These are phyloP conservation scores for Erebia palarica DNA, from an alignment of 2,888 invertebrate genomes.

Conservation along the genomic window DNA sequence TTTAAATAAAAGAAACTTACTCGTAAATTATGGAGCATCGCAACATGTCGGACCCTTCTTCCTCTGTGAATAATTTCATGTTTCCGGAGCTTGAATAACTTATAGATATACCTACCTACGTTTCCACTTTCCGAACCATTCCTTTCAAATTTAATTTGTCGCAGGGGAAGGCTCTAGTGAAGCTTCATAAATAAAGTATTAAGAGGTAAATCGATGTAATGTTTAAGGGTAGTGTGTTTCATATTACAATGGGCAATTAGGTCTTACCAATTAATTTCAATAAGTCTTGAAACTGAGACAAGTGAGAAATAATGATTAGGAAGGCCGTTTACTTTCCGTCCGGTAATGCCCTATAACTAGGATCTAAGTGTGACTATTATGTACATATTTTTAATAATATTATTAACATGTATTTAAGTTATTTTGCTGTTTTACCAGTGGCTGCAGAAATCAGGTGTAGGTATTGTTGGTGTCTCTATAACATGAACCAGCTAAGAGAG, in stretches of 20 bases:
- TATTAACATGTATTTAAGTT: too few species aligned
- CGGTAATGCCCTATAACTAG: too few species aligned
- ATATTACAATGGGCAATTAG: background rate
- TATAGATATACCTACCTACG: constrained; percentile 48
- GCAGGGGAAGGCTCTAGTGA: constrained; percentile 42
- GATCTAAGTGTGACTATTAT: too few species aligned
- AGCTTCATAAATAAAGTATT: constrained; percentile 23
- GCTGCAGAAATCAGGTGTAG: too few species aligned
- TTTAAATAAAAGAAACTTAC: constrained; percentile 42
- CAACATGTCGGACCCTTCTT: constrained; percentile 60
- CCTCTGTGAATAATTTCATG: constrained; percentile 69
- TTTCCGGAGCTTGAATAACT: constrained; percentile 73
- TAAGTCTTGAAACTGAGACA: background rate
- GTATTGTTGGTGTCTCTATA: too few species aligned
- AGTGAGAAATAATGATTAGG: too few species aligned
- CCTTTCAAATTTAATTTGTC: constrained; percentile 60
- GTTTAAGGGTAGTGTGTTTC: background rate
- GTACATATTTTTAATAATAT: too few species aligned
- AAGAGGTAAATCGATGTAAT: constrained; percentile 9
- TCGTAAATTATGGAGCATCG: constrained; percentile 59
- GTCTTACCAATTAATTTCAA: background rate
- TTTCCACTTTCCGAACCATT: constrained; percentile 49
- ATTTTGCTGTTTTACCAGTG: too few species aligned
- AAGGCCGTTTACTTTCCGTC: too few species aligned
- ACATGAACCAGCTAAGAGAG: too few species aligned